phyloP scores from a whole-genome alignment of 2,113 vertebrate species.

The Corythoichthys intestinalis region DNA sequence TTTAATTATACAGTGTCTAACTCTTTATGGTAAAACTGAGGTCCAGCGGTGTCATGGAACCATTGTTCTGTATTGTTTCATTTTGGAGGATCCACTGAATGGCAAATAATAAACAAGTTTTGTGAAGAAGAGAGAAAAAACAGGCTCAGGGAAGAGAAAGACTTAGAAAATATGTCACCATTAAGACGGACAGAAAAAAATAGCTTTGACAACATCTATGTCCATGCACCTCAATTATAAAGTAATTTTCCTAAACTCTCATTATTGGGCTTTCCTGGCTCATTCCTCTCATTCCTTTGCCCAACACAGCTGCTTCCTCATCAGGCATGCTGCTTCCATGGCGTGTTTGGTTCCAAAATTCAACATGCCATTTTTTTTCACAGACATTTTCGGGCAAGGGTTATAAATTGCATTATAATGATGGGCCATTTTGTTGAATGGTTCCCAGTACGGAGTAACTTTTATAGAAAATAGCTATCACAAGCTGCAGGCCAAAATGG shows the following conservation, averaged over 20 bases:
- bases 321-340: conserved; percentile 40
- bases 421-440: conserved; percentile 54
- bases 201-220: conserved; percentile 62
- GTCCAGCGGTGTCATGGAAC: background rate
- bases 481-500: conserved; percentile 54
- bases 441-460: conserved; percentile 39
- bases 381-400: conserved; percentile 47
- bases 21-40: background rate
- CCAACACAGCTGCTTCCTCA: conserved; percentile 37
- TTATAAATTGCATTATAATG: conserved; percentile 54
- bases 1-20: too few species aligned
- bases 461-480: conserved; percentile 50
- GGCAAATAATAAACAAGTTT: background rate
- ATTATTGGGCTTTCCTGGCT: conserved; percentile 53
- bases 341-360: conserved; percentile 57
- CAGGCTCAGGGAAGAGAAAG: background rate
- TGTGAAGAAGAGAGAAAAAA: background rate
- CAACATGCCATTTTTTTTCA: conserved; percentile 22
- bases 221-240: conserved; percentile 66
- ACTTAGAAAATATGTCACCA: conserved; percentile 15
- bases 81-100: background rate
- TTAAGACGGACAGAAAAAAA: conserved; percentile 23
- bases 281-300: conserved; percentile 41
- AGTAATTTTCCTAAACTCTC: conserved; percentile 63
- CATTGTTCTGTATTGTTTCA: background rate